Conservation (phyloP, 1,140 invertebrate genomes). For the Nasonia giraulti region DNA sequence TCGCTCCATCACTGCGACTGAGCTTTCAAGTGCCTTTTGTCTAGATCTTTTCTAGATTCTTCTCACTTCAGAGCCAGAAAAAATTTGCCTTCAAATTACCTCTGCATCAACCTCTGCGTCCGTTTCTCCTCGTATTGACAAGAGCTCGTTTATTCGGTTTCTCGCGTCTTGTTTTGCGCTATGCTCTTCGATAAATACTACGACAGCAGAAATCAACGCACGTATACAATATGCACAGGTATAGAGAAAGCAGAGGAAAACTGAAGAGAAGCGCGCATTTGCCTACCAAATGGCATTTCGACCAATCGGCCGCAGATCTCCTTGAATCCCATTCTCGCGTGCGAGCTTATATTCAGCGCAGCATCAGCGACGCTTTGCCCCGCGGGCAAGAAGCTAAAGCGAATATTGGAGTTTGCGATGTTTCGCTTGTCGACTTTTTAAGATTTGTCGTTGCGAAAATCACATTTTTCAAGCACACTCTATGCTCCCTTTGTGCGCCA, state of each 20-base stretch:
- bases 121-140: not conserved
- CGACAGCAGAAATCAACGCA: not conserved
- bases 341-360: not conserved
- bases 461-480: not conserved
- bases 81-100: too few relatives aligned
- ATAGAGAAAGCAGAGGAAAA: not conserved
- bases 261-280: conserved; percentile 11
- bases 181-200: not conserved
- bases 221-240: too few relatives aligned
- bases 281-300: conserved; percentile 20
- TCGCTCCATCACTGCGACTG: not conserved
- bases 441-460: not conserved
- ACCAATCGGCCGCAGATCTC: not conserved
- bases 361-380: not conserved
- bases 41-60: too few relatives aligned
- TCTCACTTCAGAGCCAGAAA: too few relatives aligned
- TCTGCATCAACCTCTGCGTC: not conserved
- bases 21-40: not conserved
- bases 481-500: not conserved
- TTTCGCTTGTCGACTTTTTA: not conserved
- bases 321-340: not conserved
- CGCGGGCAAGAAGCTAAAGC: not conserved
- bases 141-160: not conserved
- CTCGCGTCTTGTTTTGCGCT: not conserved
- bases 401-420: not conserved